Conservation (phyloP, 2,888 invertebrate genomes). For the Nephrotoma guestfalica region DNA sequence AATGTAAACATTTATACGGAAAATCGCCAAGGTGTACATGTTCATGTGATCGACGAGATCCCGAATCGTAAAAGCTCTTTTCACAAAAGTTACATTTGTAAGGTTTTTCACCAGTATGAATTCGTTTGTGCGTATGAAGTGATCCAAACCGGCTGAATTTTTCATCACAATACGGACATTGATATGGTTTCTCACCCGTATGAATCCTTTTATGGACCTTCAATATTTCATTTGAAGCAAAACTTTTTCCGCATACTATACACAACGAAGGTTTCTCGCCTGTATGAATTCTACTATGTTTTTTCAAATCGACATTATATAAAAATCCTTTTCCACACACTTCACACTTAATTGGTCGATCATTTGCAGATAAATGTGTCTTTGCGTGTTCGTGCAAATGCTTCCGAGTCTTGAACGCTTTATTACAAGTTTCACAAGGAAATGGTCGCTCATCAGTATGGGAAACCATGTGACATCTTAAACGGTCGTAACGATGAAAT, state of each 20-base stretch:
- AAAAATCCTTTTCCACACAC: neutral
- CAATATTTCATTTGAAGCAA: neutral
- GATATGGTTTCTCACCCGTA: neutral
- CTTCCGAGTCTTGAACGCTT: neutral
- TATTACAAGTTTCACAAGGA: neutral
- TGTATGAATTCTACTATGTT: neutral
- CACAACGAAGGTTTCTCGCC: neutral
- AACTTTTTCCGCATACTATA: neutral
- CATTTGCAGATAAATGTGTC: neutral
- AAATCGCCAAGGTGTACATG: neutral
- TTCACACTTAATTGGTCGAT: neutral
- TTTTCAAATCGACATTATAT: neutral
- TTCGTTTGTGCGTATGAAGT: neutral
- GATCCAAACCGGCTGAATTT: neutral
- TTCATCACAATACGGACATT: neutral
- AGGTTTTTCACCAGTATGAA: neutral
- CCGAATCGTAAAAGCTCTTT: neutral
- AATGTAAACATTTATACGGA: neutral
- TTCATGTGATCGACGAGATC: neutral
- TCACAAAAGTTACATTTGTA: conserved; percentile 1
- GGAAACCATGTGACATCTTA: neutral
- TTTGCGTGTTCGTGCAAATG: neutral
- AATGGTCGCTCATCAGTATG: neutral
- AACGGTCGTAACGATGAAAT: neutral
- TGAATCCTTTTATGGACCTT: neutral